phyloP scores from a whole-genome alignment of 2,888 invertebrate genomes.

The Panopea generosa region DNA sequence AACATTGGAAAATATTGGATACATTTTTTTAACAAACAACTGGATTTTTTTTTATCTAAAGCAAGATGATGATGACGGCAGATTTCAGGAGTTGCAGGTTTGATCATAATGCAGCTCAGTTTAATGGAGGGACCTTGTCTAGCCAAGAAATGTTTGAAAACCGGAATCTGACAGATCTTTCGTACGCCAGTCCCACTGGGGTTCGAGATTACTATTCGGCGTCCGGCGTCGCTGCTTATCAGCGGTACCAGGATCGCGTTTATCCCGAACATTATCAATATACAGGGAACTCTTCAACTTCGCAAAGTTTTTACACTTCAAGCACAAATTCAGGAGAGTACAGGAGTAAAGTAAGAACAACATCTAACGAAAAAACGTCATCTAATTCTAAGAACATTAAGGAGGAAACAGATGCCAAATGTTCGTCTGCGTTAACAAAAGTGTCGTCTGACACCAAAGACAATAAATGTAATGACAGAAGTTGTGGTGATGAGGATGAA shows the following conservation, averaged over 20 bases:
- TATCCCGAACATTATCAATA: conserved; percentile 71
- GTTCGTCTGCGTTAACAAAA: conserved; percentile 25
- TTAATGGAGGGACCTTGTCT: conserved; percentile 45
- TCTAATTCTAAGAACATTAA: conserved; percentile 27
- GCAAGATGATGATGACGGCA: conserved; percentile 82
- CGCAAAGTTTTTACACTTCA: conserved; percentile 41
- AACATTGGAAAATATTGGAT: not conserved
- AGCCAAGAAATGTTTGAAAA: conserved; percentile 74
- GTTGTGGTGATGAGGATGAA: conserved; percentile 37
- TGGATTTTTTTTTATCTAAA: no score
- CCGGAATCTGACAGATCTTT: conserved; percentile 79
- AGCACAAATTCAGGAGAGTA: conserved; percentile 32
- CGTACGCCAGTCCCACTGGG: conserved; percentile 71
- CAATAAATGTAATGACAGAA: conserved; percentile 24
- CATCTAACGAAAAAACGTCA: conserved; percentile 19
- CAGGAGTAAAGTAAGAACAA: conserved; percentile 32
- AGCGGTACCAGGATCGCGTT: conserved; percentile 49
- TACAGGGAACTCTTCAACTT: conserved; percentile 45
- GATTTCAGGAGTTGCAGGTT: conserved; percentile 83
- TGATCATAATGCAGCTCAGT: conserved; percentile 70
- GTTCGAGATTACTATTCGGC: conserved; percentile 69
- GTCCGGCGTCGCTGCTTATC: conserved; percentile 62
- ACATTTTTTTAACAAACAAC: no score
- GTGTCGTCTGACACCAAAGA: conserved; percentile 37
- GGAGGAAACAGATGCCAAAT: conserved; percentile 50